Evolutionary conservation across 2,797 vertebrate species (phyloP).

Genomic region (Petrocephalus sullivani): DNA sequence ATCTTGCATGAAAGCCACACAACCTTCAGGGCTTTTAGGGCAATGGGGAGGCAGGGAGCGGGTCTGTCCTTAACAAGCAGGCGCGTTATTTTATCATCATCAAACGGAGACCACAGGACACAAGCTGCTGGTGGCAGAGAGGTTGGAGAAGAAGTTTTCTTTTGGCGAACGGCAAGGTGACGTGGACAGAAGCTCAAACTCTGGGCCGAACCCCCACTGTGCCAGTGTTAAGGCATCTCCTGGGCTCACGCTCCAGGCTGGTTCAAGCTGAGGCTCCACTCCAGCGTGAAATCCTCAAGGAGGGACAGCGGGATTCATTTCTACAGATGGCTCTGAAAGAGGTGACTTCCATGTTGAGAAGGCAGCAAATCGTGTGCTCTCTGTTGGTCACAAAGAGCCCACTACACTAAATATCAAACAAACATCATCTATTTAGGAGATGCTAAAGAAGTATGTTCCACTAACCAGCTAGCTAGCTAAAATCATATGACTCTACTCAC

Average conservation of each 20-base stretch:
- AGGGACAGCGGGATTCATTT: conserved; percentile 15
- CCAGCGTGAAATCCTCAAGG: background rate
- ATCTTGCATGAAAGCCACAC: background rate
- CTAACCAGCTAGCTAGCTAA: background rate
- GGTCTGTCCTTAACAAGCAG: conserved; percentile 2
- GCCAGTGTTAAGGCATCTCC: background rate
- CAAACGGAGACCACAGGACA: background rate
- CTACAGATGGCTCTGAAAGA: conserved; percentile 16
- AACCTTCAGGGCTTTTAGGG: background rate
- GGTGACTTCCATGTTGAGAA: background rate
- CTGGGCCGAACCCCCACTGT: background rate
- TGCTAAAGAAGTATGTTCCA: background rate
- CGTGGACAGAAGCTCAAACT: background rate
- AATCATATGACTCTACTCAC: background rate
- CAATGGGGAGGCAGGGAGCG: background rate
- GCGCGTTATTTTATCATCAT: conserved; percentile 9
- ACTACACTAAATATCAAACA: background rate
- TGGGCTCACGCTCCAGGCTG: background rate
- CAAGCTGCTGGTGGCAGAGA: background rate
- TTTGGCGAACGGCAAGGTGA: background rate
- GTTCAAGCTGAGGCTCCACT: background rate
- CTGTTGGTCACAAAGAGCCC: background rate
- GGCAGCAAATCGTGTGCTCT: background rate
- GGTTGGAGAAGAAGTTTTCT: background rate
- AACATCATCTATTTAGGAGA: background rate